These are phyloP conservation scores for Pollenia griseotomentosa DNA, from an alignment of 2,888 invertebrate species.

Conservation along the genomic window DNA sequence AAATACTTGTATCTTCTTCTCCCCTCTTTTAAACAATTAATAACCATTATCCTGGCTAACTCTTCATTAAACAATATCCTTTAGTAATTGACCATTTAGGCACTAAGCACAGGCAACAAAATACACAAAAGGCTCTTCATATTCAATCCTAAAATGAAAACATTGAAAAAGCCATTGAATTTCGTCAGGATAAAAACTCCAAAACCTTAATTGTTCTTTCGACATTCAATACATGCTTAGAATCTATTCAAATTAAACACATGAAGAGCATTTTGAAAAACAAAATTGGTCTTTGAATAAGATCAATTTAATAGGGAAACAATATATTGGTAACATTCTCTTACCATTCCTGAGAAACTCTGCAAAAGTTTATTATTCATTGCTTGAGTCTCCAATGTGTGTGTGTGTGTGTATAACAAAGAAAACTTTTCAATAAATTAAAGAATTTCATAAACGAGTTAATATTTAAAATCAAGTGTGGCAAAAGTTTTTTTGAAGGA, in stretches of 20 bases:
- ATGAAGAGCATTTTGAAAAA: constrained; percentile 22
- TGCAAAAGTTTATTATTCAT: constrained; percentile 60
- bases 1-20: background rate
- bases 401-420: background rate
- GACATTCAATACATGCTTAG: background rate
- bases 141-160: background rate
- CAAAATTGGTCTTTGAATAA: constrained; percentile 79
- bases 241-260: constrained; percentile 10
- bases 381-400: background rate
- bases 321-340: constrained; percentile 79
- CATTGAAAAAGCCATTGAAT: background rate
- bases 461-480: constrained; percentile 71
- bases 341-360: background rate
- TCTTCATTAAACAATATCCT: constrained; percentile 53
- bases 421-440: constrained; percentile 61
- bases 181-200: background rate
- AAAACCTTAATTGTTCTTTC: constrained; percentile 20
- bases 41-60: constrained; percentile 11
- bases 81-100: constrained; percentile 63
- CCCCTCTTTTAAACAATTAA: constrained; percentile 21
- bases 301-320: constrained; percentile 84
- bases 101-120: constrained; percentile 21
- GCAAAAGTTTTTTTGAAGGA: constrained; percentile 12
- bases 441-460: constrained; percentile 54
- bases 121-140: constrained; percentile 15